These are phyloP conservation scores for Leptopilina drosophilae DNA, from an alignment of 2,888 invertebrate species.

Conservation along the genomic window DNA sequence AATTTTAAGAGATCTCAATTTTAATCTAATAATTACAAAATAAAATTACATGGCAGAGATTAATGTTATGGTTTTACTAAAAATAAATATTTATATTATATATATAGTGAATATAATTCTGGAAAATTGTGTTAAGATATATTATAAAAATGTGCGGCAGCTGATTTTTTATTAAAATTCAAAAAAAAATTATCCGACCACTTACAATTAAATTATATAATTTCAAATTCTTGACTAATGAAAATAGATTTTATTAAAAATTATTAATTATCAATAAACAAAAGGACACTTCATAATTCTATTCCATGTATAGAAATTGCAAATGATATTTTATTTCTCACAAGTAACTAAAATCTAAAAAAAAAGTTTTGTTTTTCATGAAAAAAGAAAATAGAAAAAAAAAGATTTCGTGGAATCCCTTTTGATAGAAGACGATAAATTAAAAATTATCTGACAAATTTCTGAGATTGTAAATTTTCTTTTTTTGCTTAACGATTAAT, in stretches of 20 bases:
- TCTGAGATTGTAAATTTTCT: neutral
- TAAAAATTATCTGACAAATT: neutral
- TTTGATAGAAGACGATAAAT: conserved; percentile 11
- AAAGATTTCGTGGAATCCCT: neutral
- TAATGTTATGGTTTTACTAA: conserved; percentile 10
- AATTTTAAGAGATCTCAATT: too few relatives aligned
- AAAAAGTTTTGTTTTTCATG: too few relatives aligned
- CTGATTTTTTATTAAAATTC: neutral
- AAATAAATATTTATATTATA: neutral
- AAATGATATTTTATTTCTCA: too few relatives aligned
- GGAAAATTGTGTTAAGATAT: neutral
- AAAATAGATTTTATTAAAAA: too few relatives aligned
- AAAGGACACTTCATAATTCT: too few relatives aligned
- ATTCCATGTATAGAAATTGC: too few relatives aligned
- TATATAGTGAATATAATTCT: neutral
- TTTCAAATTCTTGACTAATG: neutral
- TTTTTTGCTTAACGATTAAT: neutral
- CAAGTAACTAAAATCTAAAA: too few relatives aligned
- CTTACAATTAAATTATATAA: neutral
- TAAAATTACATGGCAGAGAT: conserved; percentile 7
- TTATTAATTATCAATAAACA: too few relatives aligned
- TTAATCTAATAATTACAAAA: neutral
- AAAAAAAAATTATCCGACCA: neutral
- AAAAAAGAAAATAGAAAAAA: neutral
- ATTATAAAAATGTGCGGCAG: neutral